Percentiles rank a stretch among this genome's conserved stretches.
Evolutionary conservation across 2,113 vertebrate species (phyloP).

Genomic region (Lycaon pictus): DNA sequence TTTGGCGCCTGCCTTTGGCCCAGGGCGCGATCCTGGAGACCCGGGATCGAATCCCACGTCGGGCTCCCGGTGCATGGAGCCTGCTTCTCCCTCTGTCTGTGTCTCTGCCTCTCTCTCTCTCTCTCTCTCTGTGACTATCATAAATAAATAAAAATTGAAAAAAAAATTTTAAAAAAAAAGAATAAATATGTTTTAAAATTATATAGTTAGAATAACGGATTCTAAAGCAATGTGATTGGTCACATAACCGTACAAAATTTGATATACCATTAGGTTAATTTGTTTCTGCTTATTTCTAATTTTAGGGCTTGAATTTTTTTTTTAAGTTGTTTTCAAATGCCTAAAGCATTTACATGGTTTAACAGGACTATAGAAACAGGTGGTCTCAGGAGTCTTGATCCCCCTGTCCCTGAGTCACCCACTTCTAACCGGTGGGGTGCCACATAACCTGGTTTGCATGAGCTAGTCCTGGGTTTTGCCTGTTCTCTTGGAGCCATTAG

Average conservation of each 20-base stretch:
- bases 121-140: no score
- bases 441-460: rapidly evolving
- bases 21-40: no score
- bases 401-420: background rate
- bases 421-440: no score
- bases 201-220: background rate
- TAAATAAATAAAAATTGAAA: no score
- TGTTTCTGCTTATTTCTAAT: background rate
- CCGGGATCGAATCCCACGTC: no score
- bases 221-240: background rate
- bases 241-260: background rate
- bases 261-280: background rate
- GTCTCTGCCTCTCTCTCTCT: no score
- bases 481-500: background rate
- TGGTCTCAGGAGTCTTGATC: background rate
- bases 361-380: background rate
- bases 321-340: background rate
- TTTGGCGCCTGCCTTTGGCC: no score
- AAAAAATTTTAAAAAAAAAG: no score
- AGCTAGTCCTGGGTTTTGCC: background rate
- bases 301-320: background rate
- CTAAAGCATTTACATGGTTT: background rate
- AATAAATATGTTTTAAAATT: background rate
- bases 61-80: no score
- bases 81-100: no score